Evolutionary conservation across 2,888 invertebrate genomes (phyloP), one percentile per base, ranked within the genome.

Genomic region (Xylota sylvarum): DNA sequence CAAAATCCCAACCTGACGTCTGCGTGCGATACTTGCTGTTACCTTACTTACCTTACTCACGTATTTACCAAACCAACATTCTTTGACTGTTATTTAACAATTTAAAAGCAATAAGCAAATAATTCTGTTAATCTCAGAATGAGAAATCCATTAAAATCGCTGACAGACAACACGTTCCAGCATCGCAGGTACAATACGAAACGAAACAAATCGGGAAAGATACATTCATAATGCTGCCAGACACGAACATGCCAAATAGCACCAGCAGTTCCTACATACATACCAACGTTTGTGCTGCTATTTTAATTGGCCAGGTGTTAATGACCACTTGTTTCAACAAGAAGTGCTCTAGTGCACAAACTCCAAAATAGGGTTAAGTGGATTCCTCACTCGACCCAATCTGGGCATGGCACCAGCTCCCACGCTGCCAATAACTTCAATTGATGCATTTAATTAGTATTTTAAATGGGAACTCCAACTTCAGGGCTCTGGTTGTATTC

Each of bases 251-350:
- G 14, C 46, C 50, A 52, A 72, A 64, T 64, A 74, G 52, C n/a
- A n/a, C n/a, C 60, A 58, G 17, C 48, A 23, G 23, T 23, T 2
- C 37, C 23, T 37, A n/a, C n/a, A n/a, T n/a, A n/a, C n/a, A n/a
- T n/a, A 46, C 23, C 46, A 50, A 48, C 50, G 46, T 19, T 76
- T 56, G 35, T 60, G 80, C 50, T 76, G 80, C 37, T 35, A 80
- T 80, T 85, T 85, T 86, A 86, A 86, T 81, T 86, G 77, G 81
- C 69, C 86, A 86, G 80, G 86, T 86, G 86, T 81, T 86, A 86
- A 86, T 86, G 81, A 81, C 81, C 81, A 86, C 86, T 86, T 69
- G 69, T 64, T 81, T 73, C 67, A 72, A 86, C 81, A 81, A 86
- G 81, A 73, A 73, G 73, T 73, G 56, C 67, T 72, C 62, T 64